A percentile compares a stretch with the other conserved stretches of the same genome.
These are phyloP conservation scores for Kradibia gibbosae DNA, from an alignment of 1,140 invertebrate species.

Conservation along the genomic window DNA sequence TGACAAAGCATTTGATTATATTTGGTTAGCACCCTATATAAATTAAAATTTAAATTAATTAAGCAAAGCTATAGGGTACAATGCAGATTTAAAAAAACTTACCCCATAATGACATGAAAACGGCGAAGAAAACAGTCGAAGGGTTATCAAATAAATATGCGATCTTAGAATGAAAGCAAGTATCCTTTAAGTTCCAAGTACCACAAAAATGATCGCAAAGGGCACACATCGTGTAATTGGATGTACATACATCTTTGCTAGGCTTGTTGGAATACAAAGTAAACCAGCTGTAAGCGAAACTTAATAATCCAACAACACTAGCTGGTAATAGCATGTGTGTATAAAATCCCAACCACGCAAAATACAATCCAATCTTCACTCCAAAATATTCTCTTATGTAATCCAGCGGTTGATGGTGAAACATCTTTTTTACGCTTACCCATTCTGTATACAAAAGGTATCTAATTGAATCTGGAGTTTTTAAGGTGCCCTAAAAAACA, in stretches of 20 bases:
- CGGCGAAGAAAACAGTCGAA: conserved; percentile 93
- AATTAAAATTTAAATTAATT: not conserved
- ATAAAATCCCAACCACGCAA: conserved; percentile 98
- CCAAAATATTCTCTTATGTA: conserved; percentile 94
- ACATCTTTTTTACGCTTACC: conserved; percentile 85
- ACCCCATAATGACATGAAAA: conserved; percentile 98
- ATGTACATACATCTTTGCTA: conserved; percentile 88
- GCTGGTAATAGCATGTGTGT: conserved; percentile 93
- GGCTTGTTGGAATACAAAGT: conserved; percentile 82
- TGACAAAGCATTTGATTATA: conserved; percentile 26
- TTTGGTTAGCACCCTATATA: not conserved
- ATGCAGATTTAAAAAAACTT: conserved; percentile 62
- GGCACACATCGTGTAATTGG: conserved; percentile 84
- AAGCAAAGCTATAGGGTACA: not conserved
- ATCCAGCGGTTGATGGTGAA: conserved; percentile 91
- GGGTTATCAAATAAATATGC: conserved; percentile 97
- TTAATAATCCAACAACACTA: conserved; percentile 85
- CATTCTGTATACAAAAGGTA: conserved; percentile 88
- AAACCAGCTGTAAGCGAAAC: conserved; percentile 85
- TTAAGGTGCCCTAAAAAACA: conserved; percentile 79
- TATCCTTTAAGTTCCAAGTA: conserved; percentile 88
- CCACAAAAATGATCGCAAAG: conserved; percentile 88
- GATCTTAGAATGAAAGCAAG: conserved; percentile 87
- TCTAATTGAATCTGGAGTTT: conserved; percentile 79
- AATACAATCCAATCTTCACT: conserved; percentile 94